Percentiles rank a stretch among this genome's conserved stretches.
These are phyloP conservation scores for Philereme vetulata DNA, from an alignment of 2,888 invertebrate species.

Conservation along the genomic window DNA sequence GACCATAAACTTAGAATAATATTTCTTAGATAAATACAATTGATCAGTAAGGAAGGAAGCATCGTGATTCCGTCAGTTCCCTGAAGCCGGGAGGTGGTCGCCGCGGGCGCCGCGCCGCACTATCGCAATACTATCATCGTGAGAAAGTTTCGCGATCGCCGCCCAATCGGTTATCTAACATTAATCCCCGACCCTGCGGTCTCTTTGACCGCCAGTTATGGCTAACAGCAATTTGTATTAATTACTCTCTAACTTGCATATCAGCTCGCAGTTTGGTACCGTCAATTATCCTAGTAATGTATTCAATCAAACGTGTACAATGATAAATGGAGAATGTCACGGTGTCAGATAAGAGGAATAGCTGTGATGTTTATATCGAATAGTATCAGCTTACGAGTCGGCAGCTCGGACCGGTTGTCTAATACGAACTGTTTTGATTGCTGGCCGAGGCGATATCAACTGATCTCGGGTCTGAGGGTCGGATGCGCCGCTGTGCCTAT, in stretches of 20 bases:
- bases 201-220: conserved; percentile 68
- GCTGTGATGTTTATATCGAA: conserved; percentile 44
- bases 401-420: conserved; percentile 53
- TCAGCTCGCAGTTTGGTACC: conserved; percentile 41
- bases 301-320: conserved; percentile 36
- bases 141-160: conserved; percentile 73
- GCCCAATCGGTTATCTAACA: conserved; percentile 68
- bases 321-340: conserved; percentile 42
- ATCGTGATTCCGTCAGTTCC: conserved; percentile 49
- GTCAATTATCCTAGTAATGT: conserved; percentile 40
- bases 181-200: conserved; percentile 63
- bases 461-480: conserved; percentile 57
- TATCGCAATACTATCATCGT: conserved; percentile 61
- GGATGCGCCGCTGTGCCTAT: conserved; percentile 55
- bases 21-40: conserved; percentile 41
- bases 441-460: conserved; percentile 53
- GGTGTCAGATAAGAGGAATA: conserved; percentile 37
- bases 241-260: conserved; percentile 63
- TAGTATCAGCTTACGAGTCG: conserved; percentile 41
- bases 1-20: neutral
- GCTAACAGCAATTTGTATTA: conserved; percentile 70
- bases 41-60: conserved; percentile 45
- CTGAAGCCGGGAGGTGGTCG: conserved; percentile 45
- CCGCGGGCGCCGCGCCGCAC: conserved; percentile 40
- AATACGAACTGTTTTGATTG: conserved; percentile 60